Conservation (phyloP, 2,888 invertebrate species). For the Eristalis pertinax region DNA sequence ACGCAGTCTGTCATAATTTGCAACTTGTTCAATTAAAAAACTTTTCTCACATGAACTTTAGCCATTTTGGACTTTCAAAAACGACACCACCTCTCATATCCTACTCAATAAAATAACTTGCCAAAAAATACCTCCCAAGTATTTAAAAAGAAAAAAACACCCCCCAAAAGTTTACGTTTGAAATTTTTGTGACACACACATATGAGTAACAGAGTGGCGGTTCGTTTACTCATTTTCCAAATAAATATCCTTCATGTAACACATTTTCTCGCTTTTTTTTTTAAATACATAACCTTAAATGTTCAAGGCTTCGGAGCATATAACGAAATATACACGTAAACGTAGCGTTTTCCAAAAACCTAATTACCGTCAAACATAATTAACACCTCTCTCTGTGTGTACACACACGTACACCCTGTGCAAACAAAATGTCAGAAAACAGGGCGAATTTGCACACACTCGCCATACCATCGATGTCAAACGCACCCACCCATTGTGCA, state of each 20-base stretch:
- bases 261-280: neutral
- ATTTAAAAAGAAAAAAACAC: neutral
- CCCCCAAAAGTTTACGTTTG: neutral
- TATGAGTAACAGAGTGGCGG: neutral
- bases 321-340: neutral
- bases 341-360: conserved; percentile 6
- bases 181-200: neutral
- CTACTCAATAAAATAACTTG: neutral
- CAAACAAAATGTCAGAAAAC: neutral
- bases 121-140: too few relatives aligned
- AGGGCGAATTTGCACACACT: neutral
- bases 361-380: conserved; percentile 9
- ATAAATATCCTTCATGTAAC: neutral
- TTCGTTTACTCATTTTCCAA: neutral
- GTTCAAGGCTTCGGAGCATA: neutral
- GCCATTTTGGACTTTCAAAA: neutral
- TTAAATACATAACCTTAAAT: neutral
- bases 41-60: neutral
- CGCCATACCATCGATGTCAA: neutral
- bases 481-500: neutral
- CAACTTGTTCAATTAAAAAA: neutral
- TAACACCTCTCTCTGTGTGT: neutral
- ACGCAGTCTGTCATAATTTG: neutral
- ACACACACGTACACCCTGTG: neutral
- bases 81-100: neutral